Conservation (phyloP, 2,888 invertebrate genomes). For the Gortyna flavago region DNA sequence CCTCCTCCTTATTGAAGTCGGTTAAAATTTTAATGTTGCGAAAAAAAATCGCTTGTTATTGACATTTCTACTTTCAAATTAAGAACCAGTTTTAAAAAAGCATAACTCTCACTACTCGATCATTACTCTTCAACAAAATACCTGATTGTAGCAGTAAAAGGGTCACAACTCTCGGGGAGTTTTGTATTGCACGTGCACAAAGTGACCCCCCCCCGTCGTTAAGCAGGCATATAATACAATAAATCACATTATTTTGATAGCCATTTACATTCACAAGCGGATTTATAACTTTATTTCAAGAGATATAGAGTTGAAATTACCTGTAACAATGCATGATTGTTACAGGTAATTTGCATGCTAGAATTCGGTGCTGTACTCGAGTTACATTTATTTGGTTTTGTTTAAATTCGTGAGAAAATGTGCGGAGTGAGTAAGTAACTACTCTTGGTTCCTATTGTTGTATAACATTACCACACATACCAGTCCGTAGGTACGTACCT, state of each 20-base stretch:
- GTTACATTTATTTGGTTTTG: not conserved
- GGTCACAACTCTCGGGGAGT: not conserved
- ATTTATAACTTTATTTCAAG: not conserved
- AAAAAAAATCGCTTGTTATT: too few relatives aligned
- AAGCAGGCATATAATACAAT: not conserved
- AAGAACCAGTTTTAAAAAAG: not conserved
- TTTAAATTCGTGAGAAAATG: constrained; percentile 31
- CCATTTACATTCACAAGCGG: not conserved
- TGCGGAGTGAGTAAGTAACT: too few relatives aligned
- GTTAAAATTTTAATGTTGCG: too few relatives aligned
- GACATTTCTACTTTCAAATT: too few relatives aligned
- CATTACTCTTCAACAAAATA: not conserved
- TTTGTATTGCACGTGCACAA: constrained; percentile 33
- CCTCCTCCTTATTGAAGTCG: too few relatives aligned
- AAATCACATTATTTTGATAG: constrained; percentile 30
- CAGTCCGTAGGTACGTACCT: too few relatives aligned
- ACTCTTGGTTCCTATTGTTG: not conserved
- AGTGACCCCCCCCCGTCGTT: constrained; percentile 9
- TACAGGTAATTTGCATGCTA: not conserved
- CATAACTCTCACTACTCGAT: not conserved
- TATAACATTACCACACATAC: not conserved
- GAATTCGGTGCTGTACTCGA: not conserved
- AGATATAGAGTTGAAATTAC: not conserved
- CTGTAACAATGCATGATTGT: not conserved
- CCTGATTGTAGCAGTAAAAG: not conserved